These are phyloP conservation scores for Anhinga rufa DNA, from an alignment of 2,113 vertebrate genomes.

Conservation along the genomic window DNA sequence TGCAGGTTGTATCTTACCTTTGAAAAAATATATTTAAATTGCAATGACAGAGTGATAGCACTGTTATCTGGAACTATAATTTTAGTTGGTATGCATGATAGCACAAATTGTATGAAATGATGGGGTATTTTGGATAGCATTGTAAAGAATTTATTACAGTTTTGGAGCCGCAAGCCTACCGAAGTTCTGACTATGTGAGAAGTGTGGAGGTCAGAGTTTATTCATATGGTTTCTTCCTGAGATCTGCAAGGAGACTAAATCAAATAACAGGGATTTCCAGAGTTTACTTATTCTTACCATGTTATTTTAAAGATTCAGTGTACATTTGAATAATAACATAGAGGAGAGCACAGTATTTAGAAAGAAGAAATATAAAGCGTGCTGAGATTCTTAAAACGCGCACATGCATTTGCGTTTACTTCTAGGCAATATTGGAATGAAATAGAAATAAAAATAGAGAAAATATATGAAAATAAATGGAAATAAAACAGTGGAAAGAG, in stretches of 20 bases:
- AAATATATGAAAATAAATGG: background rate
- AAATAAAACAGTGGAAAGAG: constrained; percentile 5
- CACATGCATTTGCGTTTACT: background rate
- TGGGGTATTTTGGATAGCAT: constrained; percentile 47
- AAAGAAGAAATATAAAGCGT: constrained; percentile 17
- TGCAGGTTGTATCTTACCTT: background rate
- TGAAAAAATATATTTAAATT: constrained; percentile 35
- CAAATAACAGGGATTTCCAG: constrained; percentile 51
- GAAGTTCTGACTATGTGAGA: background rate
- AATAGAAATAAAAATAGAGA: background rate
- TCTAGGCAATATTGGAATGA: background rate
- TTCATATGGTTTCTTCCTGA: constrained; percentile 4
- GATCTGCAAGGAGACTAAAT: constrained; percentile 20
- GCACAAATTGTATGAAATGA: constrained; percentile 46
- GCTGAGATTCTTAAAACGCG: background rate
- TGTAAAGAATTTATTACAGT: constrained; percentile 33
- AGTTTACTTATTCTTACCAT: constrained; percentile 33
- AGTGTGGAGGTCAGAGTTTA: constrained; percentile 2
- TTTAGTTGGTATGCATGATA: constrained; percentile 19
- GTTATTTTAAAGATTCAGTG: background rate
- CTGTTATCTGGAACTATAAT: constrained; percentile 53
- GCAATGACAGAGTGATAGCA: constrained; percentile 19
- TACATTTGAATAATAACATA: background rate
- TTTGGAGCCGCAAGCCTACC: background rate
- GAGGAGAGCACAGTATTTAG: constrained; percentile 28